Evolutionary conservation across 2,888 invertebrate species (phyloP).

Genomic region (Neocrepidodera transversa): DNA sequence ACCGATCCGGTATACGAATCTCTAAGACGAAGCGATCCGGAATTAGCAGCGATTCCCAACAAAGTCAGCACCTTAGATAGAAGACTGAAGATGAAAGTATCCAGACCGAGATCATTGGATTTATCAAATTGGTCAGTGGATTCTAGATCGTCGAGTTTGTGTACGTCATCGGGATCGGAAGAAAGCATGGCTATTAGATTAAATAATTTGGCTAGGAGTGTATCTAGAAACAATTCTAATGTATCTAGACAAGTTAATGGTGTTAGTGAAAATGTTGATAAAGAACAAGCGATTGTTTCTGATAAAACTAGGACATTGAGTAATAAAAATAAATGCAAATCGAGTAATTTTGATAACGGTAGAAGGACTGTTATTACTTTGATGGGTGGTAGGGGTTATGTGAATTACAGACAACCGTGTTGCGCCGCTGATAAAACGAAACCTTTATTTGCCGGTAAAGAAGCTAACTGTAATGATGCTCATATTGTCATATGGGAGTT

Average conservation of each 20-base stretch:
- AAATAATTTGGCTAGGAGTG: slow-evolving; percentile 65
- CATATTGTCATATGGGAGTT: slow-evolving; percentile 92
- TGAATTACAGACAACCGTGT: slow-evolving; percentile 82
- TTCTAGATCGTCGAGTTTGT: slow-evolving; percentile 74
- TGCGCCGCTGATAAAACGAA: slow-evolving; percentile 65
- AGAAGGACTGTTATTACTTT: slow-evolving; percentile 82
- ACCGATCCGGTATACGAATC: slow-evolving; percentile 79
- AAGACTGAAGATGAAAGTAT: slow-evolving; percentile 81
- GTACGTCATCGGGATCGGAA: slow-evolving; percentile 86
- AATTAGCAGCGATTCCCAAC: slow-evolving; percentile 81
- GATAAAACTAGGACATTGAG: slow-evolving; percentile 48
- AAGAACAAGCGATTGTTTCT: slow-evolving; percentile 32
- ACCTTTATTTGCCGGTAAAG: slow-evolving; percentile 59
- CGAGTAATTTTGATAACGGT: slow-evolving; percentile 54
- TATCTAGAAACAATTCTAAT: slow-evolving; percentile 78
- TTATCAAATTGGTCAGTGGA: slow-evolving; percentile 89
- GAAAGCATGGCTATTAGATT: slow-evolving; percentile 77
- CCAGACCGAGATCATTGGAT: slow-evolving; percentile 81
- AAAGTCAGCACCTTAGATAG: slow-evolving; percentile 84
- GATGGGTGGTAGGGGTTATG: slow-evolving; percentile 88
- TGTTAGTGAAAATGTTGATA: slow-evolving; percentile 47
- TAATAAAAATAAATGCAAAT: slow-evolving; percentile 44
- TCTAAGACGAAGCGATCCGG: slow-evolving; percentile 81
- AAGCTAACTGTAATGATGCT: slow-evolving; percentile 83
- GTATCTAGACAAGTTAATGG: slow-evolving; percentile 69